phyloP scores from a whole-genome alignment of 2,888 invertebrate species.

The Crepidodera aurea region DNA sequence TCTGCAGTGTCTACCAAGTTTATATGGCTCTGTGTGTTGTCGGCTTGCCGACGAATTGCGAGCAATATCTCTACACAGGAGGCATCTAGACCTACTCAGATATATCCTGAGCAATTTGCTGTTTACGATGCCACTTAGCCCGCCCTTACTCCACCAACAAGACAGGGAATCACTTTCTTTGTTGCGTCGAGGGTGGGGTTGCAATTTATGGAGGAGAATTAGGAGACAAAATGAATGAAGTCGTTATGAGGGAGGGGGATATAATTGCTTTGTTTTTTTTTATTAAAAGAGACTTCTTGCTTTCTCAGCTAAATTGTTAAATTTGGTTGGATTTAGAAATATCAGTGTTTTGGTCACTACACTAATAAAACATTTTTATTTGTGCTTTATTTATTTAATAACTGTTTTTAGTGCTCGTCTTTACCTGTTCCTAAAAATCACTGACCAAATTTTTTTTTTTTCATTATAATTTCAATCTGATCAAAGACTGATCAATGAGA shows the following conservation, averaged over 20 bases:
- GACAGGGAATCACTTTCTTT: conserved; percentile 33
- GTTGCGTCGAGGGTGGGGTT: conserved; percentile 11
- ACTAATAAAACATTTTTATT: no score
- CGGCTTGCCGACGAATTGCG: conserved; percentile 49
- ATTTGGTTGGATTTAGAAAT: not conserved
- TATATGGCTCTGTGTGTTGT: conserved; percentile 22
- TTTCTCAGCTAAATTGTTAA: not conserved
- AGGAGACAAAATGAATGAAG: conserved; percentile 22
- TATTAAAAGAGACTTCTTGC: not conserved
- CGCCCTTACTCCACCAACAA: conserved; percentile 37
- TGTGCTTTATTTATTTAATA: no score
- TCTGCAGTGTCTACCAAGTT: not conserved
- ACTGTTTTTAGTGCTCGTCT: no score
- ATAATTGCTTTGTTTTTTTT: conserved; percentile 5
- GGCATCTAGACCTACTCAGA: conserved; percentile 52
- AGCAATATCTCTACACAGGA: conserved; percentile 54
- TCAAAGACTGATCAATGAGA: no score
- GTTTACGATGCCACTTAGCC: conserved; percentile 57
- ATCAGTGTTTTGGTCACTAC: no score
- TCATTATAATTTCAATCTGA: no score
- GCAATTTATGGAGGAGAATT: conserved; percentile 20
- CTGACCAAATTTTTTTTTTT: no score
- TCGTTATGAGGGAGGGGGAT: conserved; percentile 7
- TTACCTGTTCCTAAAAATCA: no score
- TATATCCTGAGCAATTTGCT: conserved; percentile 58